Conservation (phyloP, 2,113 vertebrate genomes). For the Psittacula cyanocephala region DNA sequence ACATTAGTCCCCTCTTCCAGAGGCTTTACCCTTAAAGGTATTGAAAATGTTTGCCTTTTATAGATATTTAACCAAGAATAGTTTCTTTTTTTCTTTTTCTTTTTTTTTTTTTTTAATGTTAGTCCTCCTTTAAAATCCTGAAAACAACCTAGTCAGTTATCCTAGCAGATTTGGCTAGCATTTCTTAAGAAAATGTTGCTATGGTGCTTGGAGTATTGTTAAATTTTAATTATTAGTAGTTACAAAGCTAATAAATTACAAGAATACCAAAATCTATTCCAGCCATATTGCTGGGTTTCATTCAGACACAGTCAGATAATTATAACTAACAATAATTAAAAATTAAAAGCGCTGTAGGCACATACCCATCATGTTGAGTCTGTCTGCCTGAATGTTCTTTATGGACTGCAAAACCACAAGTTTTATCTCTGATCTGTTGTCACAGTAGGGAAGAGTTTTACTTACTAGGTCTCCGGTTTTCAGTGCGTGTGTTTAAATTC, state of each 20-base stretch:
- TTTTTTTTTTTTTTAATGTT: not conserved
- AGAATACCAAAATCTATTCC: conserved; percentile 61
- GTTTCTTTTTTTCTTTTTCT: not conserved
- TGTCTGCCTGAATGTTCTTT: conserved; percentile 61
- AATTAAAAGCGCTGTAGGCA: conserved; percentile 79
- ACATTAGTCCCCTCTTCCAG: not conserved
- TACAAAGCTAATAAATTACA: conserved; percentile 71
- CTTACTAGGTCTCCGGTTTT: not conserved
- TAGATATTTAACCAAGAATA: not conserved
- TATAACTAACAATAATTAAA: conserved; percentile 84
- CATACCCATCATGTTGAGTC: conserved; percentile 72
- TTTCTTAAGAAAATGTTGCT: conserved; percentile 28
- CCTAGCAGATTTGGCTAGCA: not conserved
- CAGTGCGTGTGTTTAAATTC: not conserved
- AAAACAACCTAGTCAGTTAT: not conserved
- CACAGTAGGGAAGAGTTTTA: not conserved
- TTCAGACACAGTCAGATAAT: conserved; percentile 76
- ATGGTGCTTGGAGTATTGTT: conserved; percentile 29
- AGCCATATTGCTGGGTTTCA: conserved; percentile 64
- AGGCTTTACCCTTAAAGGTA: not conserved
- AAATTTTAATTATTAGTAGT: conserved; percentile 72
- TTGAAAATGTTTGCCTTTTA: not conserved
- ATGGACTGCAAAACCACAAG: conserved; percentile 43
- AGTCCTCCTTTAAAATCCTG: not conserved
- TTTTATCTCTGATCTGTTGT: not conserved